Percentiles rank a stretch among this genome's conserved stretches.
These are phyloP conservation scores for Volucella zonaria DNA, from an alignment of 2,888 invertebrate species.

Conservation along the genomic window DNA sequence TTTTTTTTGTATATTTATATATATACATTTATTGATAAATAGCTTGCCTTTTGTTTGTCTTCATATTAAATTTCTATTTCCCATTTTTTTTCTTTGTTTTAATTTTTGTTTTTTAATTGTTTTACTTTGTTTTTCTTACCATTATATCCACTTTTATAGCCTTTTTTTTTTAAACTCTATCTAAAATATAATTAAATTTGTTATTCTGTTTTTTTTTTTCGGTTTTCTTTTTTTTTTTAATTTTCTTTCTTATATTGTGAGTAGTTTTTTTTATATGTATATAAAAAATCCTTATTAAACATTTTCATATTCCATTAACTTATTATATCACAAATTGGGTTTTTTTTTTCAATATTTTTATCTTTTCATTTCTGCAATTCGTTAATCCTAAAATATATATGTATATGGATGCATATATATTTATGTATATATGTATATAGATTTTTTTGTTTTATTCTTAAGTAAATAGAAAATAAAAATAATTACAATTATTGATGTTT, in stretches of 20 bases:
- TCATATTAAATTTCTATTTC: slow-evolving; percentile 1
- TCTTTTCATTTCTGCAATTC: slow-evolving; percentile 54
- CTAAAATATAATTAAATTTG: slow-evolving; percentile 71
- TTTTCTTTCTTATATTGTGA: slow-evolving; percentile 47
- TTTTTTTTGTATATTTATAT: slow-evolving; percentile 32
- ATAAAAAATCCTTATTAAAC: slow-evolving; percentile 71
- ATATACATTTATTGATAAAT: slow-evolving; percentile 51
- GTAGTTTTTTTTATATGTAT: slow-evolving; percentile 65
- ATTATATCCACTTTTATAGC: slow-evolving; percentile 67
- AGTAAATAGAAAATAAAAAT: slow-evolving; percentile 53
- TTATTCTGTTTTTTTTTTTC: slow-evolving; percentile 27
- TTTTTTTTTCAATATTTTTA: slow-evolving; percentile 51
- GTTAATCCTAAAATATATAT: slow-evolving; percentile 56
- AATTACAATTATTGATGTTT: slow-evolving; percentile 51
- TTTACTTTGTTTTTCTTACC: slow-evolving; percentile 41
- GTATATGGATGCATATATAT: slow-evolving; percentile 39
- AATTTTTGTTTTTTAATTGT: slow-evolving; percentile 5
- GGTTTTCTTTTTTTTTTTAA: slow-evolving; percentile 42
- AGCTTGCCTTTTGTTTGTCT: slow-evolving; percentile 48
- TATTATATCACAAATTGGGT: slow-evolving; percentile 73
- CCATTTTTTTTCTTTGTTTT: background rate
- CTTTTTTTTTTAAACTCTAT: slow-evolving; percentile 71
- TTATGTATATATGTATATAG: slow-evolving; percentile 31
- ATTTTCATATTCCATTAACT: slow-evolving; percentile 67
- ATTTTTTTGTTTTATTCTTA: slow-evolving; percentile 48